Evolutionary conservation across 2,113 vertebrate genomes (phyloP), one percentile per base, ranked within the genome.

Genomic region (Elephas maximus): DNA sequence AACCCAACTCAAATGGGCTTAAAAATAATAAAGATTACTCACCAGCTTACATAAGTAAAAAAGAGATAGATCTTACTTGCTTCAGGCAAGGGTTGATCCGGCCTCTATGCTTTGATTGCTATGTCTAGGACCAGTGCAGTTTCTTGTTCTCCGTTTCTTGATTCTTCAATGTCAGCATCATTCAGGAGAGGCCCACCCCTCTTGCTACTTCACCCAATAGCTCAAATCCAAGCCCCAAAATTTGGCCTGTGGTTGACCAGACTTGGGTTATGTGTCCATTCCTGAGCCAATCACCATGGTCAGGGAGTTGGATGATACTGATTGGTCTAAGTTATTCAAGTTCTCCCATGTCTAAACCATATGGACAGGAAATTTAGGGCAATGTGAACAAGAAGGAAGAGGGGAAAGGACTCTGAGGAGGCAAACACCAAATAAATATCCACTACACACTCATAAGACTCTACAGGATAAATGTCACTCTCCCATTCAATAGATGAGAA

Each of bases 71-170:
- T 0, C 1, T 26, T 77, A 0, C 4, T 10, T 69, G 48, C 45
- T 62, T 57, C 94, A 92, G 94, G 96, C 48, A 37, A 76, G 57
- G 96, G 0, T 26, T 67, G 94, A 89, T 44, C 88, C 84, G 85
- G 83, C 63, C 0, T 51, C 78, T 5, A 14, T 6, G 18, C 26
- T 8, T 48, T 26, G 44, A 10, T 6, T 2, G 14, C 44, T 4
- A 8, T 7, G 41, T 5, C 14, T 1, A 15, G 48, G 85, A 7
- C 23, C 6, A 0, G 0, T 0, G 24, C 7, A 9, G 3, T 44
- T n/a, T 71, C 74, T 51, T 30, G 30, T 45, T 48, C 53, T 71
- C 18, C 28, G 0, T 21, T 57, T 24, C 44, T 62, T 26, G 23
- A 0, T 23, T 41, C 65, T 33, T 37, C 23, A 1, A 1, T 0